Evolutionary conservation across 2,797 vertebrate genomes (phyloP).

Genomic region (Heterohyrax brucei): DNA sequence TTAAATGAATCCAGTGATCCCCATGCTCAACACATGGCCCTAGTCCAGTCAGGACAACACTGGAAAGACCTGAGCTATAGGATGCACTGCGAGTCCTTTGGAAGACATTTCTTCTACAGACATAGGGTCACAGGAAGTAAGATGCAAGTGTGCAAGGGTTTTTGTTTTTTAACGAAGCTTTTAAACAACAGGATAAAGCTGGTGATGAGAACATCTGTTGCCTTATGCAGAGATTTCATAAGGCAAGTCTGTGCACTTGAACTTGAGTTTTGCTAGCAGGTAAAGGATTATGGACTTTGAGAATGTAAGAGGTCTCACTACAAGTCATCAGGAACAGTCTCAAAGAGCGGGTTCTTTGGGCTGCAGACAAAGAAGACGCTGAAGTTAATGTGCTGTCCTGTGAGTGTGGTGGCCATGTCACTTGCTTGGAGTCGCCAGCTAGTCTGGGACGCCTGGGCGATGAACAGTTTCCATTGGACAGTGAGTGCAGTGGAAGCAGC

Average conservation of each 20-base stretch:
- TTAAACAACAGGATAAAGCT: slow-evolving; percentile 81
- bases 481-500: slow-evolving; percentile 77
- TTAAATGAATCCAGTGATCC: slow-evolving; percentile 88
- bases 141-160: slow-evolving; percentile 61
- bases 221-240: slow-evolving; percentile 81
- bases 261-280: slow-evolving; percentile 78
- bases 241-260: slow-evolving; percentile 79
- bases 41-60: slow-evolving; percentile 82
- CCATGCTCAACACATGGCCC: slow-evolving; percentile 84
- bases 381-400: neutral
- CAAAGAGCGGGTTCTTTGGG: slow-evolving; percentile 81
- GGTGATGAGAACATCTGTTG: slow-evolving; percentile 79
- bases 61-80: slow-evolving; percentile 84
- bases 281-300: slow-evolving; percentile 63
- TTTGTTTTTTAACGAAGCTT: slow-evolving; percentile 86
- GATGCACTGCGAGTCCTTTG: slow-evolving; percentile 81
- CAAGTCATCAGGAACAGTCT: slow-evolving; percentile 88
- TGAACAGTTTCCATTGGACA: slow-evolving; percentile 84
- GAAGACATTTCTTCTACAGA: slow-evolving; percentile 86
- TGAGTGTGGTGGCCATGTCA: slow-evolving; percentile 43
- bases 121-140: slow-evolving; percentile 80
- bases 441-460: slow-evolving; percentile 80
- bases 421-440: slow-evolving; percentile 76
- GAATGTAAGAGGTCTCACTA: slow-evolving; percentile 82
- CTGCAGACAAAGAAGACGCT: slow-evolving; percentile 40